Evolutionary conservation across 2,797 vertebrate species (phyloP), one percentile per base, ranked within the genome.

Genomic region (Sus cebifrons): DNA sequence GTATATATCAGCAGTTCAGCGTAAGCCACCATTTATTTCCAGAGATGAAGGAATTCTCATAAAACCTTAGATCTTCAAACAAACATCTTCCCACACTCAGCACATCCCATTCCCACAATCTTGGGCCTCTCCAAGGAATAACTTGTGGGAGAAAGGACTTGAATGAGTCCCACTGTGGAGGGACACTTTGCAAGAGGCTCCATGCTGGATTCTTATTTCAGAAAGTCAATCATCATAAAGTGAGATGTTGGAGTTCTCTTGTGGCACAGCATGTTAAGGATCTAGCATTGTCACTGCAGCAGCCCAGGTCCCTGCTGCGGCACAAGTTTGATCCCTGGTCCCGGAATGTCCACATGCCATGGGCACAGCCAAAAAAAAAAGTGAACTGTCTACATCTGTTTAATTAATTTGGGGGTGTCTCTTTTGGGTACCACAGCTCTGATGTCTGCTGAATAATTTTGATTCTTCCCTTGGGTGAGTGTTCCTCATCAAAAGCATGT

Each of bases 81-180:
- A 75, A 21, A 67, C 36, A 9, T 93, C 96, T 97, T 96, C 96
- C 95, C 97, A 97, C 95, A 91, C 91, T 95, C 92, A 27, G 16
- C 89, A 60, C 2, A 8, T 56, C 86, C 12, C 54, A 79, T 96
- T 95, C 86, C 86, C 96, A 96, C 93, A 86, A 79, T 32, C 95
- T 36, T 0, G 64, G 82, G 62, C 23, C 70, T 97, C 97, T 97
- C 97, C 3, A 0, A 94, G 95, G 94, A 96, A 94, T 81, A 56
- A 44, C 56, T 0, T 3, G n/a, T 2, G 36, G 77, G 71, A 77
- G n/a, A 23, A 49, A 83, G 75, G 56, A 56, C 0, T 0, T 5
- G 32, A 27, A 44, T 12, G 82, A 60, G 77, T 15, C 88, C 58
- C 44, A 2, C 1, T 0, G 27, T 3, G 40, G 40, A 60, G 6